Evolutionary conservation across 2,797 vertebrate genomes (phyloP), one percentile per base, ranked within the genome.

Genomic region (Megalops cyprinoides): DNA sequence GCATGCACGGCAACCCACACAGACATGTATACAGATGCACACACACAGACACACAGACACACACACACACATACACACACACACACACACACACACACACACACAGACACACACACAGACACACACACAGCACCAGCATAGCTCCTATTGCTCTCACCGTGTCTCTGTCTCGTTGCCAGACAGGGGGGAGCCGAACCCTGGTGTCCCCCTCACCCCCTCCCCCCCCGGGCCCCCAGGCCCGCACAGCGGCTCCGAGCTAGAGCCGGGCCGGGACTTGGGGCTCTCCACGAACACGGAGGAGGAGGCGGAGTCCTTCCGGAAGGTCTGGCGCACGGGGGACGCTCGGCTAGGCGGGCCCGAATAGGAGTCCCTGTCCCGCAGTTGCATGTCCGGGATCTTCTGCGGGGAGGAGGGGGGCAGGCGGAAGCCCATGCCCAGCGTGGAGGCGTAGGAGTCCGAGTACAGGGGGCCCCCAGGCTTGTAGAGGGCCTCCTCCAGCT

Each of bases 261-360:
- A 93, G 67, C 95, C 89, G 15, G 94, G 93, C 31, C 97, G 95
- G 0, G 97, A 94, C 87, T 97, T 95, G 0, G 96, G 97, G 84
- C 96, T 96, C 74, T 99, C 98, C 73, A 96, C 94, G 85, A 98
- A 99, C 84, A 98, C 97, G 0, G 97, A 98, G 15, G 94, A 94
- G 20, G 97, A 97, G 76, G 95, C 95, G 0, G 98, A 99, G 84
- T 99, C 98, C 87, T 99, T 99, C 56, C 98, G 96, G 92, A 99
- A 99, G 49, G 91, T 94, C 88, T 98, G 97, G 1, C 97, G 95
- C 81, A 98, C 97, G 0, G 98, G 98, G 0, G 98, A 99, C 44
- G 96, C 95, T 12, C 98, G 92, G 87, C 95, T 97, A 8, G 97
- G 95, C 0, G 97, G 95, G 67, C 95, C 94, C 0, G 97, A 99